Conservation (phyloP, 2,888 invertebrate species). For the Erebia ligea region DNA sequence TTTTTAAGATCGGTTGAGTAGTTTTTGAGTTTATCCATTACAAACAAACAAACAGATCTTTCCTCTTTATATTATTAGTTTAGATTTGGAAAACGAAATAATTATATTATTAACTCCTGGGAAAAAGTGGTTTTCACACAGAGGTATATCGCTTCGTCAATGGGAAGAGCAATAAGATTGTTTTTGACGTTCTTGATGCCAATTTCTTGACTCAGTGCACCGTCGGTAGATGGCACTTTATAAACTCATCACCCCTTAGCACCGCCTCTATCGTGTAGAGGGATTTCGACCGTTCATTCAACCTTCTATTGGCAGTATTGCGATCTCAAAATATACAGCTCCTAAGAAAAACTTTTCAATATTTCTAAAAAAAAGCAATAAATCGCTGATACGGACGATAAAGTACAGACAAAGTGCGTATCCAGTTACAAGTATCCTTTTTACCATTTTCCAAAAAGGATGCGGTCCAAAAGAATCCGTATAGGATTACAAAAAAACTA, state of each 20-base stretch:
- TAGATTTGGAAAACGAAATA: too few species aligned
- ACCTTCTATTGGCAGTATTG: constrained; percentile 79
- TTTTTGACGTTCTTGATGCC: constrained; percentile 35
- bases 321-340: constrained; percentile 37
- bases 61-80: too few species aligned
- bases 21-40: too few species aligned
- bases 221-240: constrained; percentile 74
- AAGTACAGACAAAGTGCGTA: background rate
- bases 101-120: too few species aligned
- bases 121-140: background rate
- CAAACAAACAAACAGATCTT: too few species aligned
- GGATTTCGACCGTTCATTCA: constrained; percentile 79
- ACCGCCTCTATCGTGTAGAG: constrained; percentile 78
- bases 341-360: constrained; percentile 10
- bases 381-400: background rate
- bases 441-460: too few species aligned
- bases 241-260: constrained; percentile 78
- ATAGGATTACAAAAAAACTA: too few species aligned
- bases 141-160: background rate
- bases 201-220: constrained; percentile 73
- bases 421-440: background rate
- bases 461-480: too few species aligned
- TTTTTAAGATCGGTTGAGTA: too few species aligned
- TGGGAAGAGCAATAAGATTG: constrained; percentile 15
- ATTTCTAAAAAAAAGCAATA: constrained; percentile 13